Evolutionary conservation across 2,113 vertebrate species (phyloP), one percentile per base, ranked within the genome.

Genomic region (Leptobrachium leishanense): DNA sequence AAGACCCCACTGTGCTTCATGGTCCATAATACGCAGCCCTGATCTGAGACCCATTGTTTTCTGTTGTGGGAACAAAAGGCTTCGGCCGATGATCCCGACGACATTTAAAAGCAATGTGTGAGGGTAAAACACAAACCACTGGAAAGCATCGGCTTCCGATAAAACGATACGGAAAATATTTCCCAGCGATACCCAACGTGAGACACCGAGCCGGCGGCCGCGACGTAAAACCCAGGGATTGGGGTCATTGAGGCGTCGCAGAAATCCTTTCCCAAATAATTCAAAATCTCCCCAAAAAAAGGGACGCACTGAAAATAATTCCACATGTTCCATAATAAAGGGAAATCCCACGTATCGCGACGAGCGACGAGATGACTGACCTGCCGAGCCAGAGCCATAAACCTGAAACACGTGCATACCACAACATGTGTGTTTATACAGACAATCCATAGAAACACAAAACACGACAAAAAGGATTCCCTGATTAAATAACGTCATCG

Each of bases 1-100:
- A 85, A 87, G 80, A 87, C 82, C 92, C 90, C 87, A 89, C 93
- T 92, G 93, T 87, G 90, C 85, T 87, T 86, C 90, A 84, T 85
- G 88, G 90, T 86, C 90, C 88, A 84, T 88, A 90, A 92, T 89
- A 90, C 85, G 84, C 88, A 88, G 85, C 80, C 88, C 88, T 92
- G 90, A 94, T 93, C 92, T 92, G 85, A 74, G 82, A 85, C 77
- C 90, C 81, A 91, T 92, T 92, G 90, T 93, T 92, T 89, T 88
- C 84, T 77, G 62, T 70, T 85, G 72, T 82, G 85, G 90, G 90
- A 94, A 93, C 90, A 91, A 90, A 90, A 88, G 89, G 88, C 87
- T 86, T 91, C 88, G 86, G 85, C 83, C 86, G 83, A 82, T 66
- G 85, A 89, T 84, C 91, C 85, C 87, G 90, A 85, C 85, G 82